A percentile compares a stretch with the other conserved stretches of the same genome.
These are phyloP conservation scores for Eupithecia tripunctaria DNA, from an alignment of 2,888 invertebrate genomes.

Conservation along the genomic window DNA sequence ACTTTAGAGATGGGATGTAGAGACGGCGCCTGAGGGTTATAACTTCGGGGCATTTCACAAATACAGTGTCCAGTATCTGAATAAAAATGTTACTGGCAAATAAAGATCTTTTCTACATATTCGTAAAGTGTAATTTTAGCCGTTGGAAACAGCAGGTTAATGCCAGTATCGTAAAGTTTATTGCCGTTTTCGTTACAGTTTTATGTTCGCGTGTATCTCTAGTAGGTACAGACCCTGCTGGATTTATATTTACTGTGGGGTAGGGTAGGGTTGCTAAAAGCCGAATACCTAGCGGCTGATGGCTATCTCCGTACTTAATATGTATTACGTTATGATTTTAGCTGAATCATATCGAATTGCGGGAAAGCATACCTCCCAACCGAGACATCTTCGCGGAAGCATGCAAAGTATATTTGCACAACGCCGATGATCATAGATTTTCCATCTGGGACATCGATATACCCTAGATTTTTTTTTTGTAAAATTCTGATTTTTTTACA, in stretches of 20 bases:
- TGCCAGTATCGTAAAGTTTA: conserved; percentile 52
- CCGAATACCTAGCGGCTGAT: neutral
- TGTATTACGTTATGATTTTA: neutral
- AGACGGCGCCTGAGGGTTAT: conserved; percentile 1
- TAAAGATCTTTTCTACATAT: conserved; percentile 30
- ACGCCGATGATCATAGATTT: too few species aligned
- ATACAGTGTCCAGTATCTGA: conserved; percentile 30
- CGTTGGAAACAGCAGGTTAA: conserved; percentile 42
- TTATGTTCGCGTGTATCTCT: conserved; percentile 50
- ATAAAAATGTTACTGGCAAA: conserved; percentile 25
- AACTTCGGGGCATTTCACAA: conserved; percentile 3
- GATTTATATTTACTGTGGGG: conserved; percentile 56
- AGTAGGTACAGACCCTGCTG: conserved; percentile 31
- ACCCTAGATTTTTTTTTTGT: too few species aligned
- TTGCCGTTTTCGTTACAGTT: conserved; percentile 48
- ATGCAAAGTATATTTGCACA: too few species aligned
- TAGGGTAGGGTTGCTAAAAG: neutral
- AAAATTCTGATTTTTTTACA: too few species aligned
- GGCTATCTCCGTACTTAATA: neutral
- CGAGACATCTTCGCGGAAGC: neutral
- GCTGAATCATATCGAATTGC: neutral
- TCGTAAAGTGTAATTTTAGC: conserved; percentile 34
- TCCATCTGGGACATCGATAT: too few species aligned
- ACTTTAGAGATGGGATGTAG: too few species aligned
- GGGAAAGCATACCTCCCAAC: neutral